Evolutionary conservation across 2,113 vertebrate genomes (phyloP), one percentile per base, ranked within the genome.

Genomic region (Channa maculata): DNA sequence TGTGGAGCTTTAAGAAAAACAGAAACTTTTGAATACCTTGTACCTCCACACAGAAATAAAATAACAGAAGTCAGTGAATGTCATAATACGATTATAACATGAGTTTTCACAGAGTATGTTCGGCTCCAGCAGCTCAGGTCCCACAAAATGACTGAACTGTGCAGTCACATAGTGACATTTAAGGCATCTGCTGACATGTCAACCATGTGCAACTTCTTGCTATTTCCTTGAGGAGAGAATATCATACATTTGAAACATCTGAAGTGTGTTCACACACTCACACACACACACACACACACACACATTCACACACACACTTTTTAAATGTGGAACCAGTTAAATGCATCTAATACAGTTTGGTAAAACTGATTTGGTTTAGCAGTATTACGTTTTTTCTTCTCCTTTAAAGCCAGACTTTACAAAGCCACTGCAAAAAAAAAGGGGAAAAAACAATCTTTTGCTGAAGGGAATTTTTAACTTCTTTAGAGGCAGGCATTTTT

Each of bases 161-260:
- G 52, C 24, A 38, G 65, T 81, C 80, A 58, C 15, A 63, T 39
- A 63, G 36, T 62, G 64, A 80, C 66, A 57, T 81, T 65, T 79
- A 85, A 89, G 80, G 73, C 86, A 73, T 82, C 65, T 45, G 63
- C 77, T 81, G 73, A 77, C 77, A 12, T 5, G 50, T 77, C 77
- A 57, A 64, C 69, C 70, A 73, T 82, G 65, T 87, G 77, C 82
- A 77, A 65, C 39, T 38, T 9, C 7, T 59, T 12, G 71, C 15
- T 24, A 44, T 39, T 51, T 72, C 68, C 61, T 7, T 34, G 8
- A 76, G 43, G 71, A 52, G 61, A 43, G 10, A 3, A 0, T 15
- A 9, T 24, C 24, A 24, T 0, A 41, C 63, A 51, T 7, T 14
- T 0, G 46, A 64, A 88, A 87, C 58, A 5, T 83, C 57, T 72